Evolutionary conservation across 2,888 invertebrate genomes (phyloP), one percentile per base, ranked within the genome.

Genomic region (Machimus rusticus): DNA sequence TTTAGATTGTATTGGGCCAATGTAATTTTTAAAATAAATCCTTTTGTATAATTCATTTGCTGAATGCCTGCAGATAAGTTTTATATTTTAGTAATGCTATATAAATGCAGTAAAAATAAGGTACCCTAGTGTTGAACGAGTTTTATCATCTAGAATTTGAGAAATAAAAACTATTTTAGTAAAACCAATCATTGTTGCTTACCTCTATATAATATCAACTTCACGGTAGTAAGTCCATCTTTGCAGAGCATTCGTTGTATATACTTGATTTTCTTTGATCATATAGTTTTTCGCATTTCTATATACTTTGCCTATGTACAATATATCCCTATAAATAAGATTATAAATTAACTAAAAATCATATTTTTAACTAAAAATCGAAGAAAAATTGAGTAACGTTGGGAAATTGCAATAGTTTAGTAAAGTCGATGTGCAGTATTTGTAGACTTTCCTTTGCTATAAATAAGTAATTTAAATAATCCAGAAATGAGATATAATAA

Each of bases 401-500:
- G 74, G n/a, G 23, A 43, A 86, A 55, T 86, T 78, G 39, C 37
- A 57, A 86, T 86, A 78, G 78, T 77, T 78, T 77, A 86, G 86
- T 86, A 66, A 88, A 88, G 88, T 88, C 88, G 88, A 88, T 88
- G 88, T 88, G 88, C 88, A 88, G 88, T 88, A 88, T 88, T 88
- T 88, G 88, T 87, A 87, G 85, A 87, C 23, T 79, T 79, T 46
- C 23, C 46, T 79, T 31, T 76, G 66, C 76, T 19, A 76, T 28
- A 39, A 76, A 76, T 37, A 76, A 76, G 39, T 76, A 28, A 5
- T 39, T 76, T 34, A 37, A 76, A 77, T 37, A 77, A 77, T 77
- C 16, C 16, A 34, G 39, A 39, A 37, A 12, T 37, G 23, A 46
- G 12, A 84, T 74, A 46, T 39, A 85, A n/a, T 9, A 46, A 85